These are phyloP conservation scores for Paramisgurnus dabryanus DNA, from an alignment of 2,113 vertebrate genomes.

Conservation along the genomic window DNA sequence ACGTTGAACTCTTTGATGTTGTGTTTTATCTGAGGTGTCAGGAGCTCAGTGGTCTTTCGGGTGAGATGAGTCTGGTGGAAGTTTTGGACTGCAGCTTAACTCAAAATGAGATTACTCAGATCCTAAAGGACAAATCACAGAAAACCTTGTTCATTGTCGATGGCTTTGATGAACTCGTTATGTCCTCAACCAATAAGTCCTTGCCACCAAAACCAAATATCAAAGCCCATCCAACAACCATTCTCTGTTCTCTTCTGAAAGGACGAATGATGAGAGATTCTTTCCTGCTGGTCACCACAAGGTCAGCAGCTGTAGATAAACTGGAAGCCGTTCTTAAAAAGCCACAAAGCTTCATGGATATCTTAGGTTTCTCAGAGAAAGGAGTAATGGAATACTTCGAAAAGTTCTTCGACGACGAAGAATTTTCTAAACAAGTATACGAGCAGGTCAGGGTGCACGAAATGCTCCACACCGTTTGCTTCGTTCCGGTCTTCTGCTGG, in stretches of 20 bases:
- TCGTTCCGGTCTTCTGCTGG: slow-evolving; percentile 52
- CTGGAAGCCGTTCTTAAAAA: slow-evolving; percentile 27
- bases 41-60: slow-evolving; percentile 40
- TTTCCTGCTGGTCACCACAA: slow-evolving; percentile 66
- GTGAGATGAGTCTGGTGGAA: slow-evolving; percentile 52
- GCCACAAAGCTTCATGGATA: slow-evolving; percentile 40
- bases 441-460: slow-evolving; percentile 37
- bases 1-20: slow-evolving; percentile 54
- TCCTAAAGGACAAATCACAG: slow-evolving; percentile 53
- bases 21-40: slow-evolving; percentile 70
- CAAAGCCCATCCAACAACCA: slow-evolving; percentile 39
- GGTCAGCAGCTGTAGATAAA: slow-evolving; percentile 57
- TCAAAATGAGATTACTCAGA: background rate
- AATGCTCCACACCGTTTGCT: slow-evolving; percentile 41
- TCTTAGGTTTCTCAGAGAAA: slow-evolving; percentile 47
- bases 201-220: slow-evolving; percentile 44
- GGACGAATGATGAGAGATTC: slow-evolving; percentile 59
- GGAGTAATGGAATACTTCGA: slow-evolving; percentile 45
- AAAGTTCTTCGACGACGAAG: slow-evolving; percentile 28
- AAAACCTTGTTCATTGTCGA: slow-evolving; percentile 67
- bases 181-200: slow-evolving; percentile 4
- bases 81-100: slow-evolving; percentile 47
- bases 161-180: slow-evolving; percentile 62
- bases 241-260: slow-evolving; percentile 64
- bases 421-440: slow-evolving; percentile 8